phyloP scores from a whole-genome alignment of 2,113 vertebrate genomes.

The Elgaria multicarinata region DNA sequence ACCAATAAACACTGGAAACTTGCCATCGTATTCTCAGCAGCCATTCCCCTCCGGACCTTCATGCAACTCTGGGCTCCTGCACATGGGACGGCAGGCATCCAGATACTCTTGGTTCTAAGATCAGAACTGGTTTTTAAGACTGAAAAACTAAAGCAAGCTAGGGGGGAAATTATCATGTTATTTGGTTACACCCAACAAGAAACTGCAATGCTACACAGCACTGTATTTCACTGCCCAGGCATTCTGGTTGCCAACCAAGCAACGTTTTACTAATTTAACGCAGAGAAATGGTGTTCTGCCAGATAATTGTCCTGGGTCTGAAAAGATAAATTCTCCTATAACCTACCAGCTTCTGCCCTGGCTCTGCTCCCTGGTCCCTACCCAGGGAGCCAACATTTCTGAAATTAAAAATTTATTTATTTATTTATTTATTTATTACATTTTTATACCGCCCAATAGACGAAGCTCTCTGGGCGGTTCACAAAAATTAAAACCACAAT shows the following conservation, averaged over 20 bases:
- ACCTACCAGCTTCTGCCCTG: too few species aligned
- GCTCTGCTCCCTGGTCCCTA: neutral
- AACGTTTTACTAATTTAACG: neutral
- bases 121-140: neutral
- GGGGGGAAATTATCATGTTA: neutral
- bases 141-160: neutral
- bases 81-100: neutral
- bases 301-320: neutral
- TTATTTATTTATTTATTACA: too few species aligned
- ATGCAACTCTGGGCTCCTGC: neutral
- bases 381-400: neutral
- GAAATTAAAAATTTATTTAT: neutral
- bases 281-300: neutral
- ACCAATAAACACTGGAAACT: neutral
- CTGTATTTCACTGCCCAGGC: neutral
- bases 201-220: neutral
- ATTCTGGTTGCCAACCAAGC: neutral
- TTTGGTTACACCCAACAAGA: neutral
- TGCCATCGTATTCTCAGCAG: neutral
- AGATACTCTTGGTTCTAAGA: neutral
- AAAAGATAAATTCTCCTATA: neutral
- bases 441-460: too few species aligned
- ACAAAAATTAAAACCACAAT: too few species aligned
- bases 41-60: neutral
- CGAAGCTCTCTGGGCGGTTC: too few species aligned